phyloP scores from a whole-genome alignment of 2,113 vertebrate genomes.

The Gracilinanus agilis region DNA sequence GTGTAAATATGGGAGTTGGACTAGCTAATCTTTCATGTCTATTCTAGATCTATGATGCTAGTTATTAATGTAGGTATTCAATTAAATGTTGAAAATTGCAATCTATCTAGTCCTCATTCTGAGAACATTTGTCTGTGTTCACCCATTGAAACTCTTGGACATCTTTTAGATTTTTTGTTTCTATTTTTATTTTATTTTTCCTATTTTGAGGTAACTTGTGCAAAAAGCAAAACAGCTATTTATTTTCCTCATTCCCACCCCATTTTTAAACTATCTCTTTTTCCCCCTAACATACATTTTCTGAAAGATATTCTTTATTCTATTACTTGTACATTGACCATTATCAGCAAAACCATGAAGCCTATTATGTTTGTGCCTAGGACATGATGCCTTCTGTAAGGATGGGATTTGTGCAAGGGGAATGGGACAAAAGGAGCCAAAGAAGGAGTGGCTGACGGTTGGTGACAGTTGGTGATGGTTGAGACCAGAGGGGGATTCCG shows the following conservation, averaged over 20 bases:
- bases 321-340: not conserved
- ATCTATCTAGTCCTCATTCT: not conserved
- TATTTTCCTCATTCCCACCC: not conserved
- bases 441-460: no score
- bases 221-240: not conserved
- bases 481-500: no score
- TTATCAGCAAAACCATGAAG: not conserved
- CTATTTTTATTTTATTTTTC: not conserved
- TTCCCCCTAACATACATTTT: not conserved
- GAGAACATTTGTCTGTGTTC: not conserved
- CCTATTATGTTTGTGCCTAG: not conserved
- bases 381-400: not conserved
- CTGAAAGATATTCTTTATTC: not conserved
- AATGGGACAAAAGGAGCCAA: no score
- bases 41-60: not conserved
- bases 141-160: not conserved
- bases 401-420: no score
- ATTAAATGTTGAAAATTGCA: not conserved
- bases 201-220: not conserved
- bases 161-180: not conserved
- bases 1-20: not conserved
- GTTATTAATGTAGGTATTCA: not conserved
- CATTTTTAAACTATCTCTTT: not conserved
- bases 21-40: not conserved
- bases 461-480: no score